These are phyloP conservation scores for Ornithoptera alexandrae DNA, from an alignment of 2,888 invertebrate species.

Conservation along the genomic window DNA sequence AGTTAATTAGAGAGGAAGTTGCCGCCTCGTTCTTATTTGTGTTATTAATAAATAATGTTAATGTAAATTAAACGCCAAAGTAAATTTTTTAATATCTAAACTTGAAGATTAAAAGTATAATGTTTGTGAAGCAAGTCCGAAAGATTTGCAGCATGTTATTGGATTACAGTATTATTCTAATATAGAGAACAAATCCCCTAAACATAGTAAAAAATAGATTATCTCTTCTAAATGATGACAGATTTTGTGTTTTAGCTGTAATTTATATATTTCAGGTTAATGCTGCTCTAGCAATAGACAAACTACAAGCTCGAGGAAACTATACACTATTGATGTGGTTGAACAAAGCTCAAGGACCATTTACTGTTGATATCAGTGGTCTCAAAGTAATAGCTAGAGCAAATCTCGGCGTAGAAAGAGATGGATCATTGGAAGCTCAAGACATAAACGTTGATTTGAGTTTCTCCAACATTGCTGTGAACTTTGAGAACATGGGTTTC, in stretches of 20 bases:
- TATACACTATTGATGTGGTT: slow-evolving; percentile 87
- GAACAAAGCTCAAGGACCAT: slow-evolving; percentile 86
- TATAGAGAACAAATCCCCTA: too few species aligned
- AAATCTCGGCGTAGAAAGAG: slow-evolving; percentile 84
- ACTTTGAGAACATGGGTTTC: slow-evolving; percentile 90
- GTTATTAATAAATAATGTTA: too few species aligned
- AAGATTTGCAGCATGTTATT: too few species aligned
- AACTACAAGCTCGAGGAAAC: slow-evolving; percentile 85
- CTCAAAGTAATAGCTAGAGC: slow-evolving; percentile 85
- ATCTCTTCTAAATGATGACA: neutral
- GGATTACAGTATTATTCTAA: too few species aligned
- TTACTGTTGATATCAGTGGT: slow-evolving; percentile 86
- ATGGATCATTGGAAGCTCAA: slow-evolving; percentile 88
- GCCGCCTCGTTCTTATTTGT: too few species aligned
- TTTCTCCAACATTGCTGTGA: slow-evolving; percentile 87
- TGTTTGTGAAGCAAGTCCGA: too few species aligned
- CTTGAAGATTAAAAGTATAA: too few species aligned
- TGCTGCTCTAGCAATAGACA: slow-evolving; percentile 85
- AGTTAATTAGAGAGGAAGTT: too few species aligned
- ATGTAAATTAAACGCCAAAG: too few species aligned
- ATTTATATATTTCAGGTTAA: slow-evolving; percentile 77
- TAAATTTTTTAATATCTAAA: too few species aligned
- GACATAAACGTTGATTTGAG: slow-evolving; percentile 89
- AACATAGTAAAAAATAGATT: neutral
- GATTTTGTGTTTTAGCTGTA: neutral